Evolutionary conservation across 1,140 invertebrate species (phyloP), one percentile per base, ranked within the genome.

Genomic region (Tetragnatha versicolor): DNA sequence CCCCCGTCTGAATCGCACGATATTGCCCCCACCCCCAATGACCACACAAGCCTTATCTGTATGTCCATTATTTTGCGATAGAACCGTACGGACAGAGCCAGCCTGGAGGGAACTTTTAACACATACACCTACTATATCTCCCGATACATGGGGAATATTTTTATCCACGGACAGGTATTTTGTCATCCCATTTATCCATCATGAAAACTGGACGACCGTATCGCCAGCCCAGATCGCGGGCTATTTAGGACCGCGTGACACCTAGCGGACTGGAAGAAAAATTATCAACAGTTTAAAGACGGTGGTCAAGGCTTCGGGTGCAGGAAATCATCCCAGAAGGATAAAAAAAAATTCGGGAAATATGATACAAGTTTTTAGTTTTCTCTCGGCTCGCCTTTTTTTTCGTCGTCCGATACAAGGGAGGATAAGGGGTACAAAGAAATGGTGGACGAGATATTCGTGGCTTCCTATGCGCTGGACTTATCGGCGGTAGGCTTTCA

Each of bases 211-310:
- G 72, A 75, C 72, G 58, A 39, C 42, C 0, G 10, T 77, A 77
- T 77, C 73, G 14, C 45, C 49, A 33, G 20, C 49, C 60, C 31
- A 51, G 58, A 77, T 77, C 73, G 61, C 33, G 35, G 25, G 65
- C 73, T 42, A 66, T 77, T 77, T 77, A 53, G 73, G 33, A 25
- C 20, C n/a, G 12, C 42, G 10, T 65, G 73, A 66, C 61, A 66
- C 51, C 14, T 45, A 66, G 4, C 39, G 4, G 20, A 17, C 20
- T 4, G 3, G 60, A 77, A 77, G 73, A 77, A 77, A 77, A 77
- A 77, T 77, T 77, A 77, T 77, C 73, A 65, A 77, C 73, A 66
- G 73, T 77, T 77, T 77, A 77, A 77, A 77, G 73, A 77, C 53
- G 73, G 55, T 66, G 73, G 73, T 77, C 73, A 77, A 42, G 60